Evolutionary conservation across 2,888 invertebrate genomes (phyloP), one percentile per base, ranked within the genome.

Genomic region (Xylota segnis): DNA sequence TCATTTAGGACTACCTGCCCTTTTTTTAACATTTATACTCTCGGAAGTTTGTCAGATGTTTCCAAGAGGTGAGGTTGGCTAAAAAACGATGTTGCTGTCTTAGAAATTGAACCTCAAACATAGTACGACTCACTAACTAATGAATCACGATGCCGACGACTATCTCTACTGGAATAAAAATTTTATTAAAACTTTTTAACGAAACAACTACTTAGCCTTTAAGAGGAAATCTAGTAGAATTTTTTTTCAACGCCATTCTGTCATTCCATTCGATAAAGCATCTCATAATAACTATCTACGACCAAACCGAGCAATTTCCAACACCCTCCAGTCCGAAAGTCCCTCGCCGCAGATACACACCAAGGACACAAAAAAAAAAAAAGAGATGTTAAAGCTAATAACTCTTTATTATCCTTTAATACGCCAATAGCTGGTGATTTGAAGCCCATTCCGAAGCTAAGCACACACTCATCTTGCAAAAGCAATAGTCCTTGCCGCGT

Each of bases 321-420:
- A 32, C 34, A 14, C 45, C 54, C 27, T n/a, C 14, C 40, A 34
- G 43, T 43, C 34, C 29, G 18, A 54, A 54, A 14, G 0, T 9
- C 45, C 34, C 6, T 7, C 45, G 16, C 16, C 16, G 23, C 18
- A 58, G 40, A 71, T 58, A 16, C 70, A 45, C 43, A 47, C 34
- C 58, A 45, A 12, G 68, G 59, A 61, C 32, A 50, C 40, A 27
- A 14, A 43, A 66, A 65, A 66, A 66, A 37, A 37, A 66, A 65
- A 66, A 66, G 27, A 37, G 14, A 47, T 43, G 34, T 61, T 70
- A 58, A 66, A 66, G 50, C 68, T 52, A 77, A 61, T 70, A 70
- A 77, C 59, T 52, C 43, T 68, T 77, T 59, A 70, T 77, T 77
- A 77, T 61, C 43, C 59, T 77, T 77, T 59, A 77, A 77, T 77